A percentile compares a stretch with the other conserved stretches of the same genome.
These are phyloP conservation scores for Hoplostethus atlanticus DNA, from an alignment of 2,797 vertebrate genomes.

Conservation along the genomic window DNA sequence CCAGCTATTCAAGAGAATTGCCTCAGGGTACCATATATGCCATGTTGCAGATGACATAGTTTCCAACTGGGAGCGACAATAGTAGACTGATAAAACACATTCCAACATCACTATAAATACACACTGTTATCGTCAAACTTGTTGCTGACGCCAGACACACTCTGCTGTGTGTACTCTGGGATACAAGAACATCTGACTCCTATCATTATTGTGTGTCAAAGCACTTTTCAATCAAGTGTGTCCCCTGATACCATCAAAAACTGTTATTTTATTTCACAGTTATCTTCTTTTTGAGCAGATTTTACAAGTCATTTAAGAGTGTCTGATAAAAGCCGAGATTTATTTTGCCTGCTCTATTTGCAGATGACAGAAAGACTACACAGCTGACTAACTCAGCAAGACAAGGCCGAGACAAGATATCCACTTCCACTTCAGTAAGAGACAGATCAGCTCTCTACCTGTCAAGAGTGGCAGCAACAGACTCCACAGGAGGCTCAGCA, in stretches of 20 bases:
- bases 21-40: neutral
- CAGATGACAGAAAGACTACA: conserved; percentile 80
- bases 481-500: conserved; percentile 65
- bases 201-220: conserved; percentile 29
- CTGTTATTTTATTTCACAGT: neutral
- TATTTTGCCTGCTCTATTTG: conserved; percentile 43
- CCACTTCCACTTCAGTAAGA: conserved; percentile 81
- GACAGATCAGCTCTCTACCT: conserved; percentile 87
- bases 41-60: conserved; percentile 55
- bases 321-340: neutral
- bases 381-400: conserved; percentile 62
- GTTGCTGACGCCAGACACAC: conserved; percentile 18
- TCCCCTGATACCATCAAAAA: neutral
- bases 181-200: conserved; percentile 26
- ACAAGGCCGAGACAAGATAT: conserved; percentile 70
- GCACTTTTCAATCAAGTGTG: neutral
- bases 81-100: conserved; percentile 70
- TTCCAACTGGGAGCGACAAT: conserved; percentile 49
- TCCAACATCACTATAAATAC: conserved; percentile 69
- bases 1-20: neutral
- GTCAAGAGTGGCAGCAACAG: conserved; percentile 80
- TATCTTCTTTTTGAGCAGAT: neutral
- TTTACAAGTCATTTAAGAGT: neutral
- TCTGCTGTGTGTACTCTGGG: conserved; percentile 32
- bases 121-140: conserved; percentile 47